Percentiles rank a stretch among this genome's conserved stretches.
Conservation (phyloP, 2,113 vertebrate species). For the Ceuthmochares aereus region DNA sequence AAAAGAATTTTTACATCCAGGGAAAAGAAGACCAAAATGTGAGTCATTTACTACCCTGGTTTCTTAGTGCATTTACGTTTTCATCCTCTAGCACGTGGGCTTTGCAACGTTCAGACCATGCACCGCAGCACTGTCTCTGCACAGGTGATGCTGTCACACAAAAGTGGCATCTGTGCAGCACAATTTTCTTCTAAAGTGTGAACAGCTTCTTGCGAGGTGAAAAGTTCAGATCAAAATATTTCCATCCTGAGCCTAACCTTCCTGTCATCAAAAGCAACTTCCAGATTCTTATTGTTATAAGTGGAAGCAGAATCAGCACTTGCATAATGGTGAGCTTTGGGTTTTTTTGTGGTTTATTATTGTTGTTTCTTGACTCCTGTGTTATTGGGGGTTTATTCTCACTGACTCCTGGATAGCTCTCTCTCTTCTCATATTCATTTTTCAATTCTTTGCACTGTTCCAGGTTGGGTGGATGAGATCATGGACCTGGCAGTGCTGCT, state of each 20-base stretch:
- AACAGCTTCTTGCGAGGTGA: not conserved
- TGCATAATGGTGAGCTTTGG: not conserved
- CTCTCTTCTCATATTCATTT: not conserved
- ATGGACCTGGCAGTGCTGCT: conserved; percentile 23
- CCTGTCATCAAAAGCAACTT: not conserved
- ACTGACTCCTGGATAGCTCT: not conserved
- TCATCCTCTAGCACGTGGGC: accelerated
- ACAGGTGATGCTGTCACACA: accelerated
- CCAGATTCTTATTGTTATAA: not conserved
- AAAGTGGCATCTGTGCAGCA: accelerated
- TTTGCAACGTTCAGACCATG: not conserved
- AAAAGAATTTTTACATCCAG: not conserved
- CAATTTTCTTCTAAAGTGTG: not conserved
- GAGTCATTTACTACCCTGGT: not conserved
- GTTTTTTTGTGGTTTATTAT: not conserved
- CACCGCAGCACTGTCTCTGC: accelerated
- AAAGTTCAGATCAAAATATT: not conserved
- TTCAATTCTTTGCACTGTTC: not conserved
- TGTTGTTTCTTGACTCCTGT: not conserved
- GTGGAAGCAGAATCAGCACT: not conserved
- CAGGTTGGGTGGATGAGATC: not conserved
- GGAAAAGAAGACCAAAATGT: not conserved
- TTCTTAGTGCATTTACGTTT: accelerated
- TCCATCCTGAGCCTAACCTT: not conserved
- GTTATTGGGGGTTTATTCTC: not conserved